Conservation (phyloP, 2,888 invertebrate species). For the Sylvicola cinctus region DNA sequence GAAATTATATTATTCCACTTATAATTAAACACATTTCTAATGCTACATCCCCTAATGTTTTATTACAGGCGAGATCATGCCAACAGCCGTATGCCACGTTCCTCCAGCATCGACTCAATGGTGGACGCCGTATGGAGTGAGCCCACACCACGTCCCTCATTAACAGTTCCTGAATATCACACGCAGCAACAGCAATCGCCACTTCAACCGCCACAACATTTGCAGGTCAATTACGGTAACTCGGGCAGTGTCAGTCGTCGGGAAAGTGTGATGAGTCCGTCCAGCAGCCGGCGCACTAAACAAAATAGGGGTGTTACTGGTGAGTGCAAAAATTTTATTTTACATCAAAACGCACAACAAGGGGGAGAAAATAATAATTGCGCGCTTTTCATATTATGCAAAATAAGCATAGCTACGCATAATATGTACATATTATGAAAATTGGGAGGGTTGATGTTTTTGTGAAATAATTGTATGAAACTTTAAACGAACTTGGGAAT, state of each 20-base stretch:
- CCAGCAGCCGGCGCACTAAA: conserved; percentile 53
- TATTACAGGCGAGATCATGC: conserved; percentile 31
- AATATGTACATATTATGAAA: no score
- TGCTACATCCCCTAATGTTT: no score
- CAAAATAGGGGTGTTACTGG: conserved; percentile 52
- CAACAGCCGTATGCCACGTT: conserved; percentile 39
- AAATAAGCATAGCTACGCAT: no score
- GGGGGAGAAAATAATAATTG: not conserved
- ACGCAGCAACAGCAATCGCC: conserved; percentile 19
- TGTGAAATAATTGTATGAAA: no score
- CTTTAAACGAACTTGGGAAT: no score
- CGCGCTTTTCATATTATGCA: not conserved
- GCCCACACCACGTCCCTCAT: conserved; percentile 20
- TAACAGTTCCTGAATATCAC: conserved; percentile 18
- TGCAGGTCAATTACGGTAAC: conserved; percentile 19
- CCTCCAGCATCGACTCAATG: conserved; percentile 61
- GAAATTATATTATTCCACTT: conserved; percentile 3
- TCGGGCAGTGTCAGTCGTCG: conserved; percentile 23
- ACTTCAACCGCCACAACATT: conserved; percentile 21
- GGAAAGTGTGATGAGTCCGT: conserved; percentile 50
- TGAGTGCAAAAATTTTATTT: conserved; percentile 25
- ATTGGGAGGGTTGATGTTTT: no score
- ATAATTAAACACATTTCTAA: not conserved
- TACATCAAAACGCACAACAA: not conserved
- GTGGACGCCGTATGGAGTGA: conserved; percentile 49